phyloP scores from a whole-genome alignment of 2,113 vertebrate species.

The Haliaeetus leucogaster region DNA sequence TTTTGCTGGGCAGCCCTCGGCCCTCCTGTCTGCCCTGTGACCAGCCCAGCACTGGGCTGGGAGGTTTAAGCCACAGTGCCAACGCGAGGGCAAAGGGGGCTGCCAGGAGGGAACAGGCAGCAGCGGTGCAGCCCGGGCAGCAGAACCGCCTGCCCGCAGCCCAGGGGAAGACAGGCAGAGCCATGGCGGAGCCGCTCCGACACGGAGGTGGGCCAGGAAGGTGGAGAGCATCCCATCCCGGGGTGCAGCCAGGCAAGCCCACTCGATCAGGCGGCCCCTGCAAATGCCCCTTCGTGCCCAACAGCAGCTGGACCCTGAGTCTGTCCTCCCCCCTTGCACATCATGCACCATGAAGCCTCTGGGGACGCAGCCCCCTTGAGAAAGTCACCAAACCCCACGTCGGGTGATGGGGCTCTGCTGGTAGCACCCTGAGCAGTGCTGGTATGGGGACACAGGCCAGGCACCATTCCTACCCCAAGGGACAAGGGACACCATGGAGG shows the following conservation, averaged over 20 bases:
- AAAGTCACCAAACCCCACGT: background rate
- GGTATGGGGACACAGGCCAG: background rate
- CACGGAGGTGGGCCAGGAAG: background rate
- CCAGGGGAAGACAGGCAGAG: background rate
- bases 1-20: background rate
- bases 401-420: rapidly evolving
- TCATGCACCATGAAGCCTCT: rapidly evolving
- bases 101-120: background rate
- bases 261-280: rapidly evolving
- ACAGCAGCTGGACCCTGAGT: background rate
- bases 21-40: background rate
- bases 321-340: background rate
- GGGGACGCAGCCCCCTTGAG: rapidly evolving
- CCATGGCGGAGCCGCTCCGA: rapidly evolving
- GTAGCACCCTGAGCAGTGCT: background rate
- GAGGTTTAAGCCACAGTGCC: background rate
- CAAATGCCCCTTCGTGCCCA: background rate
- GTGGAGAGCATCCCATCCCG: background rate
- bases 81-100: rapidly evolving
- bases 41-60: rapidly evolving
- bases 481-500: background rate
- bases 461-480: background rate
- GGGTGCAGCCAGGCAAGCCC: background rate
- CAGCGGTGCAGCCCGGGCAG: background rate
- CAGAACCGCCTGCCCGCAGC: background rate